Evolutionary conservation across 2,888 invertebrate genomes (phyloP).

Genomic region (Philereme vetulata): DNA sequence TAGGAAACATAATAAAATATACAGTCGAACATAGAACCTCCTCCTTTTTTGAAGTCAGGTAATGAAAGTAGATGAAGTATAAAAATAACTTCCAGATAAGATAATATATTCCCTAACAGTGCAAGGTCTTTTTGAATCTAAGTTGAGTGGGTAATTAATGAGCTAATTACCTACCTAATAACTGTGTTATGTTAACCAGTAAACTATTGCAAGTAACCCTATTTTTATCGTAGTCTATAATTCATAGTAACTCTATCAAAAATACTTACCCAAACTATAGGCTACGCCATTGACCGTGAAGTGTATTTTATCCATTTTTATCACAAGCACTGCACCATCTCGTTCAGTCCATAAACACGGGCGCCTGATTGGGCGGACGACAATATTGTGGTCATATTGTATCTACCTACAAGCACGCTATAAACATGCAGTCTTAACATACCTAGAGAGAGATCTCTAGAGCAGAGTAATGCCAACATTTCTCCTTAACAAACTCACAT

Average conservation of each 20-base stretch:
- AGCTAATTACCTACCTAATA: too few relatives aligned
- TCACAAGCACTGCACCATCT: conserved; percentile 9
- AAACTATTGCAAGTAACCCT: too few relatives aligned
- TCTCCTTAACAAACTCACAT: not conserved
- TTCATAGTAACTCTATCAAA: not conserved
- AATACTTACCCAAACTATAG: conserved; percentile 55
- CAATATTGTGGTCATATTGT: not conserved
- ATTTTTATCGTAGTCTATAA: too few relatives aligned
- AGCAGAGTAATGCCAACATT: not conserved
- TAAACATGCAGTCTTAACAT: not conserved
- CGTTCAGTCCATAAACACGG: conserved; percentile 1
- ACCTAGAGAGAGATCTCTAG: not conserved
- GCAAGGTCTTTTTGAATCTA: too few relatives aligned
- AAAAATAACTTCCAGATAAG: too few relatives aligned
- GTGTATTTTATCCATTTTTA: conserved; percentile 56
- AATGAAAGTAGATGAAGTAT: too few relatives aligned
- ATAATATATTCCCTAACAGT: too few relatives aligned
- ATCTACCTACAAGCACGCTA: not conserved
- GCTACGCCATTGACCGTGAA: conserved; percentile 62
- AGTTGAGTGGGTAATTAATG: too few relatives aligned
- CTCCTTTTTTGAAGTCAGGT: too few relatives aligned
- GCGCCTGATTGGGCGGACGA: not conserved
- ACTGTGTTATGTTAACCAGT: too few relatives aligned
- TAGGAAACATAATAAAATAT: too few relatives aligned
- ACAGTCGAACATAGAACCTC: too few relatives aligned